These are phyloP conservation scores for Carcina quercana DNA, from an alignment of 2,888 invertebrate species.

Conservation along the genomic window DNA sequence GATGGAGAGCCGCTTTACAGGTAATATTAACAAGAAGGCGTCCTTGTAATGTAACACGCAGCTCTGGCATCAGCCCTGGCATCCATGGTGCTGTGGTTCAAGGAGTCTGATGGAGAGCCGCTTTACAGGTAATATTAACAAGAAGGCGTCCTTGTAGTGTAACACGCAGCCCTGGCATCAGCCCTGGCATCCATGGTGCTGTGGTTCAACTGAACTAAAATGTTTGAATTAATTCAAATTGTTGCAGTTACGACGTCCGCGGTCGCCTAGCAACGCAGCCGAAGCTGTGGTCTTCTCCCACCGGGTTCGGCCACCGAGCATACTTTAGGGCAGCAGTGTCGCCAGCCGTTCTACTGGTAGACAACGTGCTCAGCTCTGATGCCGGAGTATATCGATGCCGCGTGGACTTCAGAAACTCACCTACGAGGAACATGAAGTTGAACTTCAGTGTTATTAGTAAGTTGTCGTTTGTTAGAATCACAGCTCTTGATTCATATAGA, in stretches of 20 bases:
- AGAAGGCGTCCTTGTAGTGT: constrained; percentile 89
- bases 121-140: constrained; percentile 90
- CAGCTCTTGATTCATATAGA: no score
- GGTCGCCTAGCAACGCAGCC: constrained; percentile 82
- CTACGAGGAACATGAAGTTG: constrained; percentile 89
- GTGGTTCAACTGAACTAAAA: no score
- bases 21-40: constrained; percentile 89
- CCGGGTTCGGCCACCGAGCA: constrained; percentile 82
- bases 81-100: constrained; percentile 93
- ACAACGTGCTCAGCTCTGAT: constrained; percentile 82
- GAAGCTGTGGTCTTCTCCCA: constrained; percentile 87
- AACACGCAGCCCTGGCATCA: constrained; percentile 85
- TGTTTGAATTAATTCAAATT: no score
- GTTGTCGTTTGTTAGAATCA: no score
- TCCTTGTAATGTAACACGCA: constrained; percentile 90
- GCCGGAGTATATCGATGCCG: constrained; percentile 90
- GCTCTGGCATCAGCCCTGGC: constrained; percentile 83
- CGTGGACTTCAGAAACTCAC: constrained; percentile 92
- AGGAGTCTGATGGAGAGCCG: constrained; percentile 87
- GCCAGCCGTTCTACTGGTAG: constrained; percentile 84
- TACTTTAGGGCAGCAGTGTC: constrained; percentile 83
- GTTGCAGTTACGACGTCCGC: constrained; percentile 82
- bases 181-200: constrained; percentile 91
- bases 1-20: constrained; percentile 89
- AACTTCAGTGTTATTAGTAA: constrained; percentile 93